Percentiles rank a stretch among this genome's conserved stretches.
Conservation (phyloP, 64 coral and sea anemone genomes). For the Stichodactyla helianthus region DNA sequence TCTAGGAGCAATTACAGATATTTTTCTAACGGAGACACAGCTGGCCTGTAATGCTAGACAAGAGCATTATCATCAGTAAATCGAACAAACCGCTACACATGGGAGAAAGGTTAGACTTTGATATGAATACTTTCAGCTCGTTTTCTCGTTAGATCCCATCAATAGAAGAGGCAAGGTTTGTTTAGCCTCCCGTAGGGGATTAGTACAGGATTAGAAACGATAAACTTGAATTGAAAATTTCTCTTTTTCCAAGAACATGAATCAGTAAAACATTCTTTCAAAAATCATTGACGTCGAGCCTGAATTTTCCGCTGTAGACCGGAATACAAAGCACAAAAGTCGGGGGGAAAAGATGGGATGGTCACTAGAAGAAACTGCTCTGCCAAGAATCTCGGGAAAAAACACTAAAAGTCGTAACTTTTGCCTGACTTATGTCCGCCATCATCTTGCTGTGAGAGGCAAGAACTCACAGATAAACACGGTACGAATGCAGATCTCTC, state of each 20-base stretch:
- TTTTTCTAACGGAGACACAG: constrained; percentile 11
- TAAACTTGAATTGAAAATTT: not conserved
- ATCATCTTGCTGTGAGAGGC: not conserved
- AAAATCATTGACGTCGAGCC: not conserved
- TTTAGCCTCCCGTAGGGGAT: not conserved
- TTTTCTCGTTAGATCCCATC: not conserved
- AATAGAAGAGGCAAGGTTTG: not conserved
- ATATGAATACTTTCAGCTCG: constrained; percentile 5
- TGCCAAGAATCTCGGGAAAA: not conserved
- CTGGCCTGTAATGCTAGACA: not conserved
- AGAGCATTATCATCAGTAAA: not conserved
- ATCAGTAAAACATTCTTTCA: not conserved
- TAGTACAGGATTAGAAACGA: not conserved
- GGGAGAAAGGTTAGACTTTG: constrained; percentile 6
- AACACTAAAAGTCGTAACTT: not conserved
- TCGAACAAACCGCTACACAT: constrained; percentile 2
- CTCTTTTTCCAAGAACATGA: not conserved
- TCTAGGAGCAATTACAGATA: constrained; percentile 17
- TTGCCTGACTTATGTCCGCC: not conserved
- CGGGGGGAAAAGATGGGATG: not conserved
- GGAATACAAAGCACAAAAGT: not conserved
- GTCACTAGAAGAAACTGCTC: not conserved
- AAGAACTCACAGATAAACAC: not conserved
- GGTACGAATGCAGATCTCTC: not conserved
- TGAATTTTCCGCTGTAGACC: not conserved